Evolutionary conservation across 2,113 vertebrate genomes (phyloP).

Genomic region (Channa argus): DNA sequence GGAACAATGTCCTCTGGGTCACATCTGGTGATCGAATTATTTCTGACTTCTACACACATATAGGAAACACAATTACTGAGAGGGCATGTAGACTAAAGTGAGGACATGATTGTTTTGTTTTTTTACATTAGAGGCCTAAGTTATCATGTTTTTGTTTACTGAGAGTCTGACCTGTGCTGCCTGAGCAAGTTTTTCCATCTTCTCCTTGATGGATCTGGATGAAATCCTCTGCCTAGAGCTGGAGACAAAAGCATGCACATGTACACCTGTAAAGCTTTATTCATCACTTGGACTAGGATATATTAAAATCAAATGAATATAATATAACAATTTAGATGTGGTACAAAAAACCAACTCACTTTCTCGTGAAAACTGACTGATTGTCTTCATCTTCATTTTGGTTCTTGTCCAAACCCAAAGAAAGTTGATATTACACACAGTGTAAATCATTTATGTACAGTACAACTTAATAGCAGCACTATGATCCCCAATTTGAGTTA

Average conservation of each 20-base stretch:
- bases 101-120: background rate
- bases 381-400: constrained; percentile 71
- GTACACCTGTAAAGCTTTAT: background rate
- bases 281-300: too few species aligned
- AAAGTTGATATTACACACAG: background rate
- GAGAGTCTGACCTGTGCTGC: constrained; percentile 87
- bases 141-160: background rate
- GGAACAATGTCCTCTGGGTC: constrained; percentile 79
- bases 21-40: constrained; percentile 69
- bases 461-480: too few species aligned
- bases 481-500: too few species aligned
- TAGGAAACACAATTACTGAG: too few species aligned
- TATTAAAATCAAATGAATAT: background rate
- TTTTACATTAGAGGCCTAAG: background rate
- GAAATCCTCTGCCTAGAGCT: constrained; percentile 89
- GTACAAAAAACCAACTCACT: constrained; percentile 67
- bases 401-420: constrained; percentile 54
- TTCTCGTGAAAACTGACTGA: constrained; percentile 76
- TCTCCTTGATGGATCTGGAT: constrained; percentile 87
- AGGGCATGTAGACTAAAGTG: accelerated
- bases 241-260: background rate
- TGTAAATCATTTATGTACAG: background rate
- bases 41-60: constrained; percentile 84
- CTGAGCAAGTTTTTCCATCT: constrained; percentile 89
- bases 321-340: background rate